These are phyloP conservation scores for Notothenia rossii DNA, from an alignment of 2,113 vertebrate species.

Conservation along the genomic window DNA sequence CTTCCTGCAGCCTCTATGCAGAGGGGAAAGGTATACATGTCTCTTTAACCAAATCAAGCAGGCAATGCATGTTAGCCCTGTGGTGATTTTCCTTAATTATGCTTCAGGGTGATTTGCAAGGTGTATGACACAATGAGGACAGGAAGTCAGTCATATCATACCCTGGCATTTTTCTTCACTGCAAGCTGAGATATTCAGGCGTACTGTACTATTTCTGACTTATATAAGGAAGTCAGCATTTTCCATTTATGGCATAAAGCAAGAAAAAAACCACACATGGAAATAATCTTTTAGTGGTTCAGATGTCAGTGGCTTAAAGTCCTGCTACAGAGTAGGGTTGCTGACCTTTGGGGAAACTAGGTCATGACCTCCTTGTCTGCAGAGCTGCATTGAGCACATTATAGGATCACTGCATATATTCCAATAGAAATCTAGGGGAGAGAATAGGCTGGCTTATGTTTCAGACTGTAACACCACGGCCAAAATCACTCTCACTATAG, in stretches of 20 bases:
- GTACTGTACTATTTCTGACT: conserved; percentile 17
- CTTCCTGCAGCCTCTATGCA: conserved; percentile 45
- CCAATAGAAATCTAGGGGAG: background rate
- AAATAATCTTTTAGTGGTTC: conserved; percentile 61
- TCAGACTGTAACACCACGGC: conserved; percentile 11
- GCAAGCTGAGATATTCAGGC: conserved; percentile 9
- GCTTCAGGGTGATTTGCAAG: conserved; percentile 66
- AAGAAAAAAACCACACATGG: conserved; percentile 52
- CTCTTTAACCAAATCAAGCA: conserved; percentile 70
- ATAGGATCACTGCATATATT: conserved; percentile 25
- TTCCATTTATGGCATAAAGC: conserved; percentile 45
- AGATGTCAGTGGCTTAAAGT: conserved; percentile 65
- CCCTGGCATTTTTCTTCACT: conserved; percentile 17
- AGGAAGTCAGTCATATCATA: conserved; percentile 67
- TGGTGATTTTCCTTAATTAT: conserved; percentile 73
- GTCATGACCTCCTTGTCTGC: conserved; percentile 60
- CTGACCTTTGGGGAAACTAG: conserved; percentile 65
- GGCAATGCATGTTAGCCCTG: conserved; percentile 62
- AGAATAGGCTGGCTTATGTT: conserved; percentile 6
- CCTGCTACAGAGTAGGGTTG: conserved; percentile 47
- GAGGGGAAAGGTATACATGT: conserved; percentile 54
- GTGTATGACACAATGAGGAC: conserved; percentile 76
- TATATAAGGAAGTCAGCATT: conserved; percentile 32
- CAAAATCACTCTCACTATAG: background rate
- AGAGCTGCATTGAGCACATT: conserved; percentile 40